Evolutionary conservation across 2,888 invertebrate species (phyloP).

Genomic region (Smittia aterrima): DNA sequence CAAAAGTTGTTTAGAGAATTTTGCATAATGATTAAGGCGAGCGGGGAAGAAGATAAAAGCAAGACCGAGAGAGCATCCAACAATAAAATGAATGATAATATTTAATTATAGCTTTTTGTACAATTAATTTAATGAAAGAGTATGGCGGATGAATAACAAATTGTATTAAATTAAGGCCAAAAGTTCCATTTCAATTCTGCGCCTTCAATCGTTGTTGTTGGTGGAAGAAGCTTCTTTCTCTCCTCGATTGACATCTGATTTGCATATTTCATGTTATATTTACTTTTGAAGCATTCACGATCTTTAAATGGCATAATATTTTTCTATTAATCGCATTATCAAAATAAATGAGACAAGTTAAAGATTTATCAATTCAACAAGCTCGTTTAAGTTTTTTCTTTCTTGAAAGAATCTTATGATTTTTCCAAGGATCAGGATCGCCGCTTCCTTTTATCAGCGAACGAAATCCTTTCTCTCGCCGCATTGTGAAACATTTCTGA

Average conservation of each 20-base stretch:
- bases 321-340: constrained; percentile 2
- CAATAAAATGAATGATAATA: constrained; percentile 32
- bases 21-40: not conserved
- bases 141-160: not conserved
- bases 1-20: constrained; percentile 1
- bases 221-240: too few species aligned
- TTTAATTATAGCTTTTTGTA: constrained; percentile 41
- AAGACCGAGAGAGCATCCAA: constrained; percentile 3
- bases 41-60: not conserved
- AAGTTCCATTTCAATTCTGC: constrained; percentile 12
- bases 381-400: too few species aligned
- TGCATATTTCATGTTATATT: too few species aligned
- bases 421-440: too few species aligned
- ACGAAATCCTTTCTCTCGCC: too few species aligned
- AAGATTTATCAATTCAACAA: not conserved
- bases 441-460: too few species aligned
- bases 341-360: not conserved
- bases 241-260: not conserved
- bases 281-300: not conserved
- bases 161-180: constrained; percentile 20
- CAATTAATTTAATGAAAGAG: constrained; percentile 33
- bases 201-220: not conserved
- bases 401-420: too few species aligned
- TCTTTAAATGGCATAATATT: not conserved
- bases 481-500: not conserved